These are phyloP conservation scores for Elegia similella DNA, from an alignment of 2,888 invertebrate genomes.

Conservation along the genomic window DNA sequence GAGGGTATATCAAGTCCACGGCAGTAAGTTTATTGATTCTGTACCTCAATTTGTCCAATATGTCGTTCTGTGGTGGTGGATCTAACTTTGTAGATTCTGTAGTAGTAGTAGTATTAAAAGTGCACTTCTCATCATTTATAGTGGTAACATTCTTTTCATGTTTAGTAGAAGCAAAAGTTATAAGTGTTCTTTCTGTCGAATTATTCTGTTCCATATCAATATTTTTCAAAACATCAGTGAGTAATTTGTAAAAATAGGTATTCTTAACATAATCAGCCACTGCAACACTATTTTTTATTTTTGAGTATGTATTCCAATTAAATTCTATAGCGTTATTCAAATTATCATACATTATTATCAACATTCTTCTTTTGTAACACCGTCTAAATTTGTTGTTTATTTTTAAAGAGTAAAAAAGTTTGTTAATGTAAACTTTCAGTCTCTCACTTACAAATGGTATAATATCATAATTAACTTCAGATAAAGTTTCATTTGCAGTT, in stretches of 20 bases:
- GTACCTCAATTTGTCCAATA: not conserved
- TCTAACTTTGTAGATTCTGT: too few species aligned
- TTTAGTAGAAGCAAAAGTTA: not conserved
- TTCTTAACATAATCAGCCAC: constrained; percentile 35
- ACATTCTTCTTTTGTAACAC: not conserved
- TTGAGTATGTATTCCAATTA: constrained; percentile 21
- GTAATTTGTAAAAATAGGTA: not conserved
- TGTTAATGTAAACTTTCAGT: not conserved
- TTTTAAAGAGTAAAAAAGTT: not conserved
- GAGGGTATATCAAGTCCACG: not conserved
- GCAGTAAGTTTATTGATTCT: not conserved
- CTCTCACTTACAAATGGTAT: not conserved
- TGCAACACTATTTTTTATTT: not conserved
- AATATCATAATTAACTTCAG: not conserved
- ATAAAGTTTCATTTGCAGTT: not conserved
- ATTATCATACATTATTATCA: constrained; percentile 34
- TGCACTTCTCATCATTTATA: not conserved
- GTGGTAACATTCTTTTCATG: not conserved
- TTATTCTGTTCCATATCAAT: not conserved
- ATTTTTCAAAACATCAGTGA: not conserved
- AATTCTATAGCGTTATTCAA: constrained; percentile 35
- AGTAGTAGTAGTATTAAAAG: too few species aligned
- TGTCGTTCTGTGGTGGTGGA: not conserved
- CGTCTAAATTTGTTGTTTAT: not conserved
- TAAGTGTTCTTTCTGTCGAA: not conserved